A percentile compares a stretch with the other conserved stretches of the same genome.
These are phyloP conservation scores for Colossoma macropomum DNA, from an alignment of 2,113 vertebrate genomes.

Conservation along the genomic window DNA sequence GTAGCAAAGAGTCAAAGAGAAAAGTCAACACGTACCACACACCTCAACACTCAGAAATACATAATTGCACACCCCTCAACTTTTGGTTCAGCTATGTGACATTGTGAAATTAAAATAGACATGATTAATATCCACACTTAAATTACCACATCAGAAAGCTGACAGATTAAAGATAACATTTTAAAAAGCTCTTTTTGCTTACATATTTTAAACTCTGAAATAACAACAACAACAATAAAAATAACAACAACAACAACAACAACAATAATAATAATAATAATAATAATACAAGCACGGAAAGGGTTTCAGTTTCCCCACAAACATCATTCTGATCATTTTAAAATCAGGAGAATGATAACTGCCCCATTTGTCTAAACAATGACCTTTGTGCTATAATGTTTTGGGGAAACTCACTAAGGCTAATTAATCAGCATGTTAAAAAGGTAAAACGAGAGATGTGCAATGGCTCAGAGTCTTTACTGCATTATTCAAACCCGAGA, in stretches of 20 bases:
- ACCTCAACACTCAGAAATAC: neutral
- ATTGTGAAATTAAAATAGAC: constrained; percentile 16
- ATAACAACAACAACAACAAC: constrained; percentile 2
- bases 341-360: neutral
- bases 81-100: constrained; percentile 16
- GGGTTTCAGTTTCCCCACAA: neutral
- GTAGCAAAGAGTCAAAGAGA: neutral
- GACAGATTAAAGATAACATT: constrained; percentile 35
- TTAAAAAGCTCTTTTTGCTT: constrained; percentile 9
- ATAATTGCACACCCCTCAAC: neutral
- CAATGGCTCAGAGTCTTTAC: constrained; percentile 15
- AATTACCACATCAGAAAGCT: neutral
- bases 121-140: neutral
- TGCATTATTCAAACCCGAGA: neutral
- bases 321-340: neutral
- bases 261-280: neutral
- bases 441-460: neutral
- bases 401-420: neutral
- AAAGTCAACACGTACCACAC: neutral
- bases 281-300: neutral
- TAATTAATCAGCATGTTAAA: neutral
- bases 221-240: neutral
- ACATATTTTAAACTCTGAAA: constrained; percentile 12
- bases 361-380: neutral
- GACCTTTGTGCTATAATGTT: neutral